A percentile compares a stretch with the other conserved stretches of the same genome.
Conservation (phyloP, 2,888 invertebrate species). For the Lymantria monacha region DNA sequence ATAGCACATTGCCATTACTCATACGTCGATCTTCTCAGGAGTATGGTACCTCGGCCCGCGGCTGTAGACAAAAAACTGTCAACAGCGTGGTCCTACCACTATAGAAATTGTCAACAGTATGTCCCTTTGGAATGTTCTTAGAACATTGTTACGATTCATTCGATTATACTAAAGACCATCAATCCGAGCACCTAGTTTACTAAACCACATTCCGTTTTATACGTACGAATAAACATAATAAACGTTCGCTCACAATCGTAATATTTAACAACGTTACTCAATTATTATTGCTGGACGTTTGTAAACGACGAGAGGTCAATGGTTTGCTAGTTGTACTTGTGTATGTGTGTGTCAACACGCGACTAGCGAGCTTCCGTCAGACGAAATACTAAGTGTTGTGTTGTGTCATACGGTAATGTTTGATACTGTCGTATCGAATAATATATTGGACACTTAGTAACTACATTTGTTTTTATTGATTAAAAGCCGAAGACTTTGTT, state of each 20-base stretch:
- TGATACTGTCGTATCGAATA: constrained; percentile 15
- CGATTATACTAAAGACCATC: too few species aligned
- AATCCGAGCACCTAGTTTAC: background rate
- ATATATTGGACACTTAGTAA: too few species aligned
- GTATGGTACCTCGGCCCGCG: too few species aligned
- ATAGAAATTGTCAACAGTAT: too few species aligned
- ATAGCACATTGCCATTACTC: too few species aligned
- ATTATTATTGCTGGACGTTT: background rate
- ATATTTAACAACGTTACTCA: background rate
- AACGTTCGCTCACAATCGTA: background rate
- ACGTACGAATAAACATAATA: background rate
- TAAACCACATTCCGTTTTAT: background rate
- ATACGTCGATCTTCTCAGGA: too few species aligned
- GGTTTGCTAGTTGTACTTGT: constrained; percentile 34
- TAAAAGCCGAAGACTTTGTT: too few species aligned
- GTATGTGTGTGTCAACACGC: constrained; percentile 16
- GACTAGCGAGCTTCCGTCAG: constrained; percentile 58
- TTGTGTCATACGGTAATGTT: constrained; percentile 49
- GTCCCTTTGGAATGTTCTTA: too few species aligned
- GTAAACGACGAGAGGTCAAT: constrained; percentile 15
- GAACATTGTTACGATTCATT: too few species aligned
- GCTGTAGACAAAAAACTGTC: too few species aligned
- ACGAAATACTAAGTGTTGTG: constrained; percentile 32
- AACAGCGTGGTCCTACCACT: too few species aligned
- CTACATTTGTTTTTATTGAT: too few species aligned